Percentiles rank a stretch among this genome's conserved stretches.
phyloP scores from a whole-genome alignment of 2,113 vertebrate genomes.

The Takifugu bimaculatus region DNA sequence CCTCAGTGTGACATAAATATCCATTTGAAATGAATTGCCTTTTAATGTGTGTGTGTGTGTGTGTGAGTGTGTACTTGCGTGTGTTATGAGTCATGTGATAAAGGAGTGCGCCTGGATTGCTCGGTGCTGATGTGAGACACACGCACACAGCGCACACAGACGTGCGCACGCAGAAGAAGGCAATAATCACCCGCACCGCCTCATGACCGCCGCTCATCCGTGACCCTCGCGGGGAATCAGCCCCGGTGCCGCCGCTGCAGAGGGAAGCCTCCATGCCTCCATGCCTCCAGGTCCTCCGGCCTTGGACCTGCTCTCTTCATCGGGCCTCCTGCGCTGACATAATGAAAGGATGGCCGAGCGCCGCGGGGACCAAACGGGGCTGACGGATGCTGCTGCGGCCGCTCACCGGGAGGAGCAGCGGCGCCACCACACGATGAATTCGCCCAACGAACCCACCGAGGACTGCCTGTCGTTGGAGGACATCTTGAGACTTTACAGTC shows the following conservation, averaged over 20 bases:
- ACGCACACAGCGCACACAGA: neutral
- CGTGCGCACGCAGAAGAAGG: neutral
- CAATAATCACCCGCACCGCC: conserved; percentile 13
- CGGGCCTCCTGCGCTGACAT: conserved; percentile 53
- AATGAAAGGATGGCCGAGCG: conserved; percentile 74
- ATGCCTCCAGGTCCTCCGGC: conserved; percentile 39
- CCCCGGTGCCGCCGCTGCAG: neutral
- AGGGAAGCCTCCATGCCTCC: conserved; percentile 25
- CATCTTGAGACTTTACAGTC: conserved; percentile 86
- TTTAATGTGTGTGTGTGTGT: neutral
- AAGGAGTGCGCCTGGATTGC: conserved; percentile 14
- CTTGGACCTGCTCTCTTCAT: conserved; percentile 28
- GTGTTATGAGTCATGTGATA: conserved; percentile 49
- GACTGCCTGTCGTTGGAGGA: conserved; percentile 83
- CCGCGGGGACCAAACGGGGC: conserved; percentile 48
- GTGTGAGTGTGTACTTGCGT: conserved; percentile 14
- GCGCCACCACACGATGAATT: conserved; percentile 46
- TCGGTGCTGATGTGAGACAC: conserved; percentile 25
- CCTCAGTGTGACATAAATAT: too few relatives aligned
- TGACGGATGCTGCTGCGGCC: conserved; percentile 57
- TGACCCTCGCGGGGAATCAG: neutral
- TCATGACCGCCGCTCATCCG: conserved; percentile 23
- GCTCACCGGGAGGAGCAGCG: conserved; percentile 43
- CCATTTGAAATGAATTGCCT: too few relatives aligned
- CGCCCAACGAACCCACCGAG: conserved; percentile 48